Evolutionary conservation across 2,113 vertebrate genomes (phyloP).

Genomic region (Phoenicopterus ruber): DNA sequence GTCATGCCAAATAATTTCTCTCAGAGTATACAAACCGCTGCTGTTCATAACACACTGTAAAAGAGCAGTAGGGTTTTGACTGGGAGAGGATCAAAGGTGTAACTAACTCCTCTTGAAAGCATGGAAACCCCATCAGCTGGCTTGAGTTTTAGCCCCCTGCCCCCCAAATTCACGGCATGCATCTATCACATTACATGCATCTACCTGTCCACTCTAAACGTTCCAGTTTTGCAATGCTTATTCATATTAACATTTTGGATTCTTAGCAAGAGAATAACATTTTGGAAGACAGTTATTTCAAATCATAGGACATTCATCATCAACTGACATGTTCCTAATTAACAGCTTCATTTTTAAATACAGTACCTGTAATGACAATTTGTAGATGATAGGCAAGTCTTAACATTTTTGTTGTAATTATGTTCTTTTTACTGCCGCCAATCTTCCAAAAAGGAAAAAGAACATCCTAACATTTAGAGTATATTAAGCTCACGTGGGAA

Average conservation of each 20-base stretch:
- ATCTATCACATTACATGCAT: not conserved
- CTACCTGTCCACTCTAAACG: not conserved
- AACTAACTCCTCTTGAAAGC: not conserved
- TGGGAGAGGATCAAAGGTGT: not conserved
- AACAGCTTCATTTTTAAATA: not conserved
- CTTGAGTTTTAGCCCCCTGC: not conserved
- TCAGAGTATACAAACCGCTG: not conserved
- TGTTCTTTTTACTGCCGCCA: not conserved
- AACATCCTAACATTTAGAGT: not conserved
- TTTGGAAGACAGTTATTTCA: not conserved
- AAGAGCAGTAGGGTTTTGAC: not conserved
- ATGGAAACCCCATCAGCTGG: not conserved
- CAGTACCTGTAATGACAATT: not conserved
- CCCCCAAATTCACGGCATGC: not conserved
- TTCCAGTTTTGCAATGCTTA: not conserved
- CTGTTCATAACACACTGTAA: not conserved
- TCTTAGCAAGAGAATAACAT: not conserved
- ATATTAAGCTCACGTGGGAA: not conserved
- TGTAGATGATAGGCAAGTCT: not conserved
- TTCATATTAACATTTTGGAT: not conserved
- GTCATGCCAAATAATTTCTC: not conserved
- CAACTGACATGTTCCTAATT: not conserved
- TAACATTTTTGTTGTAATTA: not conserved
- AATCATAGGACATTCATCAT: not conserved
- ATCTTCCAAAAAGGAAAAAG: not conserved